Conservation (phyloP, 1,140 invertebrate species). For the Trigoniulus corallinus region DNA sequence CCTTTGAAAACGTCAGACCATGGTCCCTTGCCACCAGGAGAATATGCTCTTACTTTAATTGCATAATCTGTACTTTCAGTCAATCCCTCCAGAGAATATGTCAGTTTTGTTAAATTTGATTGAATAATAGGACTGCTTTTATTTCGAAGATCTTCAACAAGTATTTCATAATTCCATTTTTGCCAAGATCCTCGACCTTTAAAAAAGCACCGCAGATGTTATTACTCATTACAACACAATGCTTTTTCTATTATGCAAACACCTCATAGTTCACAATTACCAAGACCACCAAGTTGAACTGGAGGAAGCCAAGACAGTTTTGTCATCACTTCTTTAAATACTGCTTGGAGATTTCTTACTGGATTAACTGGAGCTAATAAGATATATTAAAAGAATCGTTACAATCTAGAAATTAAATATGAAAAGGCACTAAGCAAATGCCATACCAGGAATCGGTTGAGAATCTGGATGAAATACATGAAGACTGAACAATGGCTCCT, state of each 20-base stretch:
- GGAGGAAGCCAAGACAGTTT: constrained; percentile 63
- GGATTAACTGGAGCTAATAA: constrained; percentile 44
- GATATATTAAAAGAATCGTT: too few species aligned
- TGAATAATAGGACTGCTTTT: constrained; percentile 33
- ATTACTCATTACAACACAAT: neutral
- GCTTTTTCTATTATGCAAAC: neutral
- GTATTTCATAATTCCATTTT: constrained; percentile 67
- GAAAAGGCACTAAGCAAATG: too few species aligned
- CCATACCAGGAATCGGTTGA: constrained; percentile 49
- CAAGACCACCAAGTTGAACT: constrained; percentile 53
- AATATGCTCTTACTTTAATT: constrained; percentile 59
- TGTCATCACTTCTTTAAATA: constrained; percentile 52
- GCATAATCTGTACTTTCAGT: constrained; percentile 53
- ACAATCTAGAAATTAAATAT: neutral
- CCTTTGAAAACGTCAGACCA: constrained; percentile 46
- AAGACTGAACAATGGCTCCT: constrained; percentile 30
- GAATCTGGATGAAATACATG: constrained; percentile 41
- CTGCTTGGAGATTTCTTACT: constrained; percentile 53
- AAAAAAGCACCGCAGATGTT: constrained; percentile 3
- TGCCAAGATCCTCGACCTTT: constrained; percentile 46
- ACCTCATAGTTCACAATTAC: constrained; percentile 21
- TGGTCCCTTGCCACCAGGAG: constrained; percentile 49
- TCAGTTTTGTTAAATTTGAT: constrained; percentile 25
- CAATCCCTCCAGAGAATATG: constrained; percentile 44
- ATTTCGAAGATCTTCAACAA: constrained; percentile 41